A percentile compares a stretch with the other conserved stretches of the same genome.
Conservation (phyloP, 2,888 invertebrate species). For the Orgyia antiqua region DNA sequence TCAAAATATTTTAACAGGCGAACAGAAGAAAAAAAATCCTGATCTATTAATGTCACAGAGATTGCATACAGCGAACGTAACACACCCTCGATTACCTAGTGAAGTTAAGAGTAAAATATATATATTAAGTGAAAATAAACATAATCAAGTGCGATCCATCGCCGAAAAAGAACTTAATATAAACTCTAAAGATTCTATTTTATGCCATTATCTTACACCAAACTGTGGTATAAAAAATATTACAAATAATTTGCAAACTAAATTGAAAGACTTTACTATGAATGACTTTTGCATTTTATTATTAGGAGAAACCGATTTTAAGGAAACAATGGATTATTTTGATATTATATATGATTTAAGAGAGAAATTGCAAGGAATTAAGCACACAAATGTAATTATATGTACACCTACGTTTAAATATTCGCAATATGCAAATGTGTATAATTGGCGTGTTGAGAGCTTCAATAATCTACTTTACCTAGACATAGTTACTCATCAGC, state of each 20-base stretch:
- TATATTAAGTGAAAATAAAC: not conserved
- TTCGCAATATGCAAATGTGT: not conserved
- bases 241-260: not conserved
- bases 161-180: not conserved
- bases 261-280: not conserved
- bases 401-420: not conserved
- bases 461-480: not conserved
- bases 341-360: not conserved
- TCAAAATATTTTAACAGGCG: too few relatives aligned
- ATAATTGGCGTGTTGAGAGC: not conserved
- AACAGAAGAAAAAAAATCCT: too few relatives aligned
- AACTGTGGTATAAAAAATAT: not conserved
- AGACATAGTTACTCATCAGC: not conserved
- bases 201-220: not conserved
- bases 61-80: too few relatives aligned
- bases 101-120: not conserved
- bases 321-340: not conserved
- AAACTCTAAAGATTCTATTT: not conserved
- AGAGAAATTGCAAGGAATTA: not conserved
- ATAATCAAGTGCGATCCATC: not conserved
- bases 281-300: slow-evolving; percentile 1
- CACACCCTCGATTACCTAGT: too few relatives aligned
- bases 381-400: slow-evolving; percentile 1
- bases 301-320: not conserved
- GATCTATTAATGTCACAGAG: too few relatives aligned